Percentiles rank a stretch among this genome's conserved stretches.
These are phyloP conservation scores for Vimba vimba DNA, from an alignment of 2,113 vertebrate species.

Conservation along the genomic window DNA sequence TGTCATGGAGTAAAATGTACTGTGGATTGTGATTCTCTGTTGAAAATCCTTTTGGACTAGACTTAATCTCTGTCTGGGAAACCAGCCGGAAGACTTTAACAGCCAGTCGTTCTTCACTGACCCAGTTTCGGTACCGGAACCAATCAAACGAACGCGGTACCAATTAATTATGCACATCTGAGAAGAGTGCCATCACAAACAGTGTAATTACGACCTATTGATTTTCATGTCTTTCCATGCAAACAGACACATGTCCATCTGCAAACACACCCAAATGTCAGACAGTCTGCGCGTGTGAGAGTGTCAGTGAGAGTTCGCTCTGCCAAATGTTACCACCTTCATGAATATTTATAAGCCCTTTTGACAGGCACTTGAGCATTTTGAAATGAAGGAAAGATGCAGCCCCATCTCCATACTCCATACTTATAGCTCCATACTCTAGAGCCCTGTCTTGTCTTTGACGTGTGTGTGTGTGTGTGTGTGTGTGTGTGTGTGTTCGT, in stretches of 20 bases:
- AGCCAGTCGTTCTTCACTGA: background rate
- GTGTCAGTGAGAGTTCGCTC: conserved; percentile 33
- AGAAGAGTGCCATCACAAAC: conserved; percentile 43
- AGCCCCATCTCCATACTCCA: conserved; percentile 42
- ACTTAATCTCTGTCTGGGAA: conserved; percentile 36
- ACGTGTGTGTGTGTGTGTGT: conserved; percentile 25
- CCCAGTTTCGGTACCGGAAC: conserved; percentile 3
- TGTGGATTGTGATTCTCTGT: conserved; percentile 35
- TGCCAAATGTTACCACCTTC: conserved; percentile 50
- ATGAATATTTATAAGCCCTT: conserved; percentile 56
- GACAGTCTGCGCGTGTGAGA: conserved; percentile 22
- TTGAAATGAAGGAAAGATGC: conserved; percentile 55
- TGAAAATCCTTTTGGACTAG: conserved; percentile 30
- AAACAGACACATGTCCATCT: conserved; percentile 50
- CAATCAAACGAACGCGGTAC: background rate
- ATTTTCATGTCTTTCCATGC: conserved; percentile 49
- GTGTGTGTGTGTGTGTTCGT: background rate
- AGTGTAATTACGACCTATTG: conserved; percentile 56
- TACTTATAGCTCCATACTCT: conserved; percentile 43
- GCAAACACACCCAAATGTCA: conserved; percentile 57
- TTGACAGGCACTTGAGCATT: conserved; percentile 55
- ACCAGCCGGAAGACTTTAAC: conserved; percentile 20
- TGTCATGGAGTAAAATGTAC: conserved; percentile 37
- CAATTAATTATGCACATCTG: conserved; percentile 57
- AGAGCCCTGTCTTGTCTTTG: conserved; percentile 49